phyloP scores from a whole-genome alignment of 1,140 invertebrate species.

The Mylabris phalerata region DNA sequence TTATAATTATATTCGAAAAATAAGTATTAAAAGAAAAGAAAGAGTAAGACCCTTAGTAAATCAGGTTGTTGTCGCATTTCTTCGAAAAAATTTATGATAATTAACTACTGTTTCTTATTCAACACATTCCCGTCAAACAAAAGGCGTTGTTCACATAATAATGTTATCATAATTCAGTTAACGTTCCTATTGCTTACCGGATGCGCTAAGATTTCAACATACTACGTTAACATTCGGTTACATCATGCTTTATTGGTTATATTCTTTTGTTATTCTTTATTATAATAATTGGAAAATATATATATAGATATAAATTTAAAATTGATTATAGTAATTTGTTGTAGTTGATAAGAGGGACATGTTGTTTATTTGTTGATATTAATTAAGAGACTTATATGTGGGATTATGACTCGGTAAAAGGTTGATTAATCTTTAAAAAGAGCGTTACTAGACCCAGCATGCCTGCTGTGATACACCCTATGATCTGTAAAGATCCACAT shows the following conservation, averaged over 20 bases:
- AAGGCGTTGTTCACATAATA: conserved; percentile 16
- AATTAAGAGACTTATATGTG: conserved; percentile 18
- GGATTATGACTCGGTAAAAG: conserved; percentile 4
- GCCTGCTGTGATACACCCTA: conserved; percentile 14
- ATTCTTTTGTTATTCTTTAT: background rate
- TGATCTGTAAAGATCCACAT: conserved; percentile 14
- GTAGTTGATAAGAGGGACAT: conserved; percentile 1
- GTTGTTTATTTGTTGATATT: conserved; percentile 21
- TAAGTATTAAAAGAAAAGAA: background rate
- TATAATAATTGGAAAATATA: background rate
- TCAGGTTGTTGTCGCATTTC: too few species aligned
- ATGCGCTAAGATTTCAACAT: conserved; percentile 14
- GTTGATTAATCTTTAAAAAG: conserved; percentile 17
- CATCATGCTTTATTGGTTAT: conserved; percentile 9
- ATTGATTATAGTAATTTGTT: background rate
- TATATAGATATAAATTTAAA: background rate
- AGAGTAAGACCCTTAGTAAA: too few species aligned
- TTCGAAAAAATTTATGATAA: conserved; percentile 2
- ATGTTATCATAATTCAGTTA: conserved; percentile 9
- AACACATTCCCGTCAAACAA: conserved; percentile 5
- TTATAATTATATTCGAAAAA: background rate
- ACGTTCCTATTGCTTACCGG: conserved; percentile 12
- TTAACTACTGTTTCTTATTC: conserved; percentile 10
- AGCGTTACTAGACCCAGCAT: conserved; percentile 11
- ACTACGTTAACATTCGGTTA: conserved; percentile 8